Evolutionary conservation across 2,888 invertebrate species (phyloP).

Genomic region (Melanargia galathea): DNA sequence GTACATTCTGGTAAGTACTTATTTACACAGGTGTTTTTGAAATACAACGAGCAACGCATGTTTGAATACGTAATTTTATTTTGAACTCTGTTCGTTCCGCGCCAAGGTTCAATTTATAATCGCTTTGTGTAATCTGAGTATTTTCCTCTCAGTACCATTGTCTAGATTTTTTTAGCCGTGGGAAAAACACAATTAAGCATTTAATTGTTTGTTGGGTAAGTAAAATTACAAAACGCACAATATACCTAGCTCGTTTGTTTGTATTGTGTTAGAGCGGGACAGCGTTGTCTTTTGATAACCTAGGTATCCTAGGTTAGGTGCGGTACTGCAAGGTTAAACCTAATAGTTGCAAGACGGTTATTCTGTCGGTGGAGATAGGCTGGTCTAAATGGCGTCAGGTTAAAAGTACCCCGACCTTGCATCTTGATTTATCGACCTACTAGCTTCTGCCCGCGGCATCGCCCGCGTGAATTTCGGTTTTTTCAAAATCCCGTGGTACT

Average conservation of each 20-base stretch:
- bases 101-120: not conserved
- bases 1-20: not conserved
- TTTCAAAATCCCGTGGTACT: no score
- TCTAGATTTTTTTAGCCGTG: conserved; percentile 20
- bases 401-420: no score
- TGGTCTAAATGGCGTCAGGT: no score
- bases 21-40: conserved; percentile 21
- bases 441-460: no score
- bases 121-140: not conserved
- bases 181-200: conserved; percentile 21
- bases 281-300: not conserved
- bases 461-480: no score
- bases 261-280: not conserved
- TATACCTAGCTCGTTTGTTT: conserved; percentile 10
- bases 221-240: not conserved
- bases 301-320: not conserved
- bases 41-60: conserved; percentile 12
- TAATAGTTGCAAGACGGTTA: not conserved
- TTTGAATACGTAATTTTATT: not conserved
- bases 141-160: conserved; percentile 19
- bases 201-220: conserved; percentile 19
- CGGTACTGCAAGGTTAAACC: conserved; percentile 4
- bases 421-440: no score
- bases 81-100: not conserved
- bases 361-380: not conserved